Base-by-base conservation (phyloP, 1,140 invertebrate genomes). In the Diorhabda carinulata region DNA sequence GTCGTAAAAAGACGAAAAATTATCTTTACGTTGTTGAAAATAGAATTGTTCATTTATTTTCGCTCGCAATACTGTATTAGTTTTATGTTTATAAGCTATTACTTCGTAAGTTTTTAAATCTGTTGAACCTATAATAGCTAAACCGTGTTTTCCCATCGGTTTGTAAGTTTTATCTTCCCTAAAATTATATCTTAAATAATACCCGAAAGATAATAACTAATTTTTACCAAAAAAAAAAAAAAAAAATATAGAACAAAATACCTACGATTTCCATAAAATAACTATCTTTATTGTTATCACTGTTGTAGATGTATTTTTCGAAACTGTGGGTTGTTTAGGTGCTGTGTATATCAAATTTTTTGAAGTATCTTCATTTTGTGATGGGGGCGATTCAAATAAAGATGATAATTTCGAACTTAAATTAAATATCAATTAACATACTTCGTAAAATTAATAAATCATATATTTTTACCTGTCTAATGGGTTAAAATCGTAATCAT, bases 41-140 rank as follows among this genome's bases (percentile, higher is more conserved):
- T 66, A 43, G 65, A 72, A 71, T n/a, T 57, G 57, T 5, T 56
- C 4, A 42, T 56, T 61, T 60, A 75, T 10, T 69, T 67, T 76
- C 4, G 60, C 57, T 58, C 63, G 72, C 6, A 69, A 45, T 56
- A 75, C 70, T 6, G 74, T 62, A 66, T 75, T 71, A 41, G 68
- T 72, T 57, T 73, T 74, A 61, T 72, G 64, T 73, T 73, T 73
- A 61, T 77, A 77, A 45, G 72, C 57, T 52, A 77, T 72, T 44
- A 77, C 56, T 66, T 77, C 72, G 61, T 70, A 71, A n/a, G 52
- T n/a, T n/a, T 69, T 62, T 59, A 67, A 42, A 9, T 25, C 44
- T 56, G 64, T 52, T 40, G 65, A 64, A 8, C 72, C 73, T 43
- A 77, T 72, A 43, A 75, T 52, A 6, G 76, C 76, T 45, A 75